Evolutionary conservation across 2,888 invertebrate genomes (phyloP), one percentile per base, ranked within the genome.

Genomic region (Dexiosoma caninum): DNA sequence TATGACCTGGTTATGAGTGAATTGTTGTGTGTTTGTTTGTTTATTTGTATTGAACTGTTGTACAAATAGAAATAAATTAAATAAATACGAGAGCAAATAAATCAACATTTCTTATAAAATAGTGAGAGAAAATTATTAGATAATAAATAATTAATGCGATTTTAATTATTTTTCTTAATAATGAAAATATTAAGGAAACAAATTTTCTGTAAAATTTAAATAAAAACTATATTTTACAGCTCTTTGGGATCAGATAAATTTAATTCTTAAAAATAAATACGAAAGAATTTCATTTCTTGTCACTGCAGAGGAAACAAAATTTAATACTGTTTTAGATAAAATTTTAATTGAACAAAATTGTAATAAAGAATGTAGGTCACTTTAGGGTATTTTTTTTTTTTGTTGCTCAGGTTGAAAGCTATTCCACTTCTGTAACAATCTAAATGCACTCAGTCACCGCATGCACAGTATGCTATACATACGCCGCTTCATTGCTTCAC

Each of bases 351-450:
- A 46, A 40, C n/a, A 72, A 44, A 51, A 19, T 46, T n/a, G n/a
- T n/a, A n/a, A n/a, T n/a, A n/a, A 44, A 12, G 23, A 49, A 71
- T 59, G 23, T 62, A 42, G 70, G 70, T 71, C 77, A 71, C n/a
- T 46, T 70, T 64, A 21, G 42, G 35, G n/a, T 42, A 59, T 59
- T 49, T 64, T 53, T 77, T 70, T 62, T n/a, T 32, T 16, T 57
- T 64, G 49, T 57, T 64, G 23, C 10, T 57, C 64, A 49, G 32
- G 59, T 16, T 23, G 44, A 64, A 69, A 55, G 10, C 60, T 37
- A 77, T 67, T 69, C 42, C 21, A 60, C 7, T 67, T 53, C 51
- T 53, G 16, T 44, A 70, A 10, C 19, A 35, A 60, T 44, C 32
- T 32, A 2, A 23, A 40, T 21, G 37, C 9, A 42, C 32, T 32